A percentile compares a stretch with the other conserved stretches of the same genome.
phyloP scores from a whole-genome alignment of 2,888 invertebrate species.

The Ferrisia virgata region DNA sequence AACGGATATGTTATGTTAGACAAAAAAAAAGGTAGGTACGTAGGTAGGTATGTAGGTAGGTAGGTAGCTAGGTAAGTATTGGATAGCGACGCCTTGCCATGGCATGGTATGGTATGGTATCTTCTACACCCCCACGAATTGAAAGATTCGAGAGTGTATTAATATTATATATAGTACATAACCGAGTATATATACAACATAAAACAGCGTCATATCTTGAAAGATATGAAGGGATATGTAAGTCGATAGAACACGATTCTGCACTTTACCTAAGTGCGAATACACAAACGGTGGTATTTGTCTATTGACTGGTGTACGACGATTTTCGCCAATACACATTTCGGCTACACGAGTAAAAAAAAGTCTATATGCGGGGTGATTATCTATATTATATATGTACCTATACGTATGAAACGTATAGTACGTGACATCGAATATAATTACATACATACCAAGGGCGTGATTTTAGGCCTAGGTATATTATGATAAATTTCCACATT shows the following conservation, averaged over 20 bases:
- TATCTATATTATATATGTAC: conserved; percentile 14
- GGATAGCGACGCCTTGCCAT: no score
- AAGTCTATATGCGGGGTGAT: conserved; percentile 11
- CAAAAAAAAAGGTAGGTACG: no score
- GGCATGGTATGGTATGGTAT: no score
- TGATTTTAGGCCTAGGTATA: no score
- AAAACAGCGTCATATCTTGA: conserved; percentile 36
- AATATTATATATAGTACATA: conserved; percentile 40
- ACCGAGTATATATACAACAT: no score
- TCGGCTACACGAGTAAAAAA: conserved; percentile 16
- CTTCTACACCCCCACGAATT: not conserved
- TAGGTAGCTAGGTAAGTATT: no score
- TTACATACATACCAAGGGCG: no score
- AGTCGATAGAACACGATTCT: conserved; percentile 45
- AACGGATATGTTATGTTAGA: no score
- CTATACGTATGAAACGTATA: no score
- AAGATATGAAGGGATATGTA: conserved; percentile 45
- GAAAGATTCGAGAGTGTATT: conserved; percentile 14
- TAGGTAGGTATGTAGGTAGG: no score
- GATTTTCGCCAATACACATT: conserved; percentile 7
- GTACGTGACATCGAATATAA: conserved; percentile 10
- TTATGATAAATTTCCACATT: no score
- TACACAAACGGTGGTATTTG: conserved; percentile 38
- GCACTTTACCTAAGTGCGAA: conserved; percentile 46
- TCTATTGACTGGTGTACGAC: conserved; percentile 40